A percentile compares a stretch with the other conserved stretches of the same genome.
phyloP scores from a whole-genome alignment of 2,797 vertebrate genomes.

The Peromyscus melanophrys region DNA sequence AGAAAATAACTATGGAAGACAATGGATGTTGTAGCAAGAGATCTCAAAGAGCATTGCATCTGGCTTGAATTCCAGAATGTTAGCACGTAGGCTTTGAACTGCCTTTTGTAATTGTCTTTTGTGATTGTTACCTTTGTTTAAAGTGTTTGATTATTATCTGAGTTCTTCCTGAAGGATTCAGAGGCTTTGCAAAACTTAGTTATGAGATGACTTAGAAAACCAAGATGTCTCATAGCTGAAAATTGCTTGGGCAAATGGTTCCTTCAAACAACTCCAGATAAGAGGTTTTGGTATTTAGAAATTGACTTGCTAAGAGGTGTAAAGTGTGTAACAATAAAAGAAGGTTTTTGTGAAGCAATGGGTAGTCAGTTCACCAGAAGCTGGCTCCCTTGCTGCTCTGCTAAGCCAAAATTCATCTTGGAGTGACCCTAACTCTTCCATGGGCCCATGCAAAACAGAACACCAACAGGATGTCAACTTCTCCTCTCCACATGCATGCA shows the following conservation, averaged over 20 bases:
- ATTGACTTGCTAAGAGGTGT: background rate
- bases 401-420: background rate
- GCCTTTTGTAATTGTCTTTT: background rate
- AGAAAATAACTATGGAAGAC: too few relatives aligned
- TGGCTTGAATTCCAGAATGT: background rate
- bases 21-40: background rate
- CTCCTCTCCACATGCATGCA: background rate
- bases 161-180: background rate
- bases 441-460: background rate
- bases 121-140: background rate
- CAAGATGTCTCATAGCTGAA: background rate
- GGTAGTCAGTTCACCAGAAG: background rate
- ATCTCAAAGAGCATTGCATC: background rate
- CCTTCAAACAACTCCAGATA: background rate
- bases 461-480: background rate
- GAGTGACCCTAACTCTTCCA: background rate
- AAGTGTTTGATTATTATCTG: background rate
- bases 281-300: background rate
- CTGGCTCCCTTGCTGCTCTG: background rate
- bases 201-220: background rate
- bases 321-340: background rate
- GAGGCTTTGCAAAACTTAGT: background rate
- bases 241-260: background rate
- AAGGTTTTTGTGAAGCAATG: background rate
- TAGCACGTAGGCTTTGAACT: background rate